phyloP scores from a whole-genome alignment of 2,113 vertebrate species.

The Coregonus clupeaformis region DNA sequence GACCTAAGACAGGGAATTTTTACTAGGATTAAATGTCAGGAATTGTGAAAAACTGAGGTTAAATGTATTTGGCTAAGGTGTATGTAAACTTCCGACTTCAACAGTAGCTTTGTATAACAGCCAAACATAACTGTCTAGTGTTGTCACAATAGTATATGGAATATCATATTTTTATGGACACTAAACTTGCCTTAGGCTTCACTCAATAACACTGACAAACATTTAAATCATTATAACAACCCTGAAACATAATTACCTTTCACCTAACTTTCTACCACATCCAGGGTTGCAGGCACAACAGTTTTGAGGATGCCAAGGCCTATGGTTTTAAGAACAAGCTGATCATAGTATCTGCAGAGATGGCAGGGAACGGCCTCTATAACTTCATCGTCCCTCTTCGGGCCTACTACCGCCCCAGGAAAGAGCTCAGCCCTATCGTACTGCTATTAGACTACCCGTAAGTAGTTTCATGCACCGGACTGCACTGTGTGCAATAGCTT shows the following conservation, averaged over 20 bases:
- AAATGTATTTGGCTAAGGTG: too few species aligned
- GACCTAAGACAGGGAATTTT: too few species aligned
- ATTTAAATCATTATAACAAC: not conserved
- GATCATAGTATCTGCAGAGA: constrained; percentile 95
- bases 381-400: constrained; percentile 95
- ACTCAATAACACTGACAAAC: too few species aligned
- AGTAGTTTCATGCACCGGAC: constrained; percentile 42
- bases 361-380: constrained; percentile 90
- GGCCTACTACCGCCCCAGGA: constrained; percentile 88
- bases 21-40: too few species aligned
- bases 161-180: too few species aligned
- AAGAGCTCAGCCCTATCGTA: constrained; percentile 92
- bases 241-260: not conserved
- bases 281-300: constrained; percentile 93
- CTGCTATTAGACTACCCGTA: constrained; percentile 93
- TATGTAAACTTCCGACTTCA: too few species aligned
- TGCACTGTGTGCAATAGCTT: too few species aligned
- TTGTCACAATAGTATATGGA: not conserved
- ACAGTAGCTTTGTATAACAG: too few species aligned
- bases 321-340: constrained; percentile 98
- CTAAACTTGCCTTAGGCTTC: too few species aligned
- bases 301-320: constrained; percentile 93
- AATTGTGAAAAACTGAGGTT: too few species aligned
- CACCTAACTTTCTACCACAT: not conserved
- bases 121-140: not conserved